phyloP scores from a whole-genome alignment of 2,797 vertebrate species.

The Vespertilio murinus region DNA sequence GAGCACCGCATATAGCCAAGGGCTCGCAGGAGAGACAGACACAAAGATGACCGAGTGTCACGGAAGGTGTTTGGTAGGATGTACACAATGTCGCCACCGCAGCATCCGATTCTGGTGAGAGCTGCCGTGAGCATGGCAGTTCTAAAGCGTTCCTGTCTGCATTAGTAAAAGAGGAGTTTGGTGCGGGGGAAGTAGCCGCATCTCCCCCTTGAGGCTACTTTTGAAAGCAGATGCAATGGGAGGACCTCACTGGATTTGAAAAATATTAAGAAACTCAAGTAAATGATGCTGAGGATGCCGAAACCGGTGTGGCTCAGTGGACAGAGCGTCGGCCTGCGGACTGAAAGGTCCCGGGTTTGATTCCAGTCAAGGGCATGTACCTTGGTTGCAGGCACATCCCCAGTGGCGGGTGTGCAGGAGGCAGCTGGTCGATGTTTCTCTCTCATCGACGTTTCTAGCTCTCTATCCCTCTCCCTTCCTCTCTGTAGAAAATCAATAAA shows the following conservation, averaged over 20 bases:
- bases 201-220: not conserved
- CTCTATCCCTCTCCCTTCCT: no score
- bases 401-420: no score
- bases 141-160: not conserved
- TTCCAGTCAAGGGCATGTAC: no score
- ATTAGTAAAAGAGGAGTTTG: not conserved
- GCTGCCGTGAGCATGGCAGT: not conserved
- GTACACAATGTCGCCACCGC: accelerated
- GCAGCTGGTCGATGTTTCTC: no score
- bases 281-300: not conserved
- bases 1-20: not conserved
- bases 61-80: not conserved
- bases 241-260: not conserved
- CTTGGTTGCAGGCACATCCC: no score
- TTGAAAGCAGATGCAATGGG: not conserved
- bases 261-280: not conserved
- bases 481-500: no score
- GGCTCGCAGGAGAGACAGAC: not conserved
- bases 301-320: no score
- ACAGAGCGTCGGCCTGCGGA: no score
- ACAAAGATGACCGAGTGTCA: not conserved
- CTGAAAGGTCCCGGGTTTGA: no score
- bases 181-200: not conserved
- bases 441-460: no score
- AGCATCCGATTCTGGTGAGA: not conserved